Percentiles rank a stretch among this genome's conserved stretches.
Conservation (phyloP, 2,888 invertebrate genomes). For the Therioaphis trifolii region DNA sequence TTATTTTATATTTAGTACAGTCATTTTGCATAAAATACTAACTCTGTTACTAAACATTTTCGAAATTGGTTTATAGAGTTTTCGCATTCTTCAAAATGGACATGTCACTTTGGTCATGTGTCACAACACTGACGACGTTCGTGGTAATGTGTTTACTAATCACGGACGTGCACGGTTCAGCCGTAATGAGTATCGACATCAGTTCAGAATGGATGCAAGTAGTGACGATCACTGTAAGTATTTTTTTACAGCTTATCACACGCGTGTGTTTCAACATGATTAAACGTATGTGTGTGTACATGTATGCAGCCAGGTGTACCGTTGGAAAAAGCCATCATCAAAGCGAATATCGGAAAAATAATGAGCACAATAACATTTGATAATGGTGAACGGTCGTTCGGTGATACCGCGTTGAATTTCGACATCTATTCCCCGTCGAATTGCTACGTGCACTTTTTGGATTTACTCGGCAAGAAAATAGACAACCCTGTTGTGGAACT, state of each 20-base stretch:
- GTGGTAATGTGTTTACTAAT: conserved; percentile 36
- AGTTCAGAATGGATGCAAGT: conserved; percentile 98
- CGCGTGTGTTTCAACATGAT: background rate
- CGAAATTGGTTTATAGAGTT: too few relatives aligned
- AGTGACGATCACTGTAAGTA: conserved; percentile 77
- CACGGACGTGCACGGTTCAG: conserved; percentile 70
- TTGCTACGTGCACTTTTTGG: conserved; percentile 87
- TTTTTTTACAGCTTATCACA: background rate
- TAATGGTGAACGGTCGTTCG: conserved; percentile 89
- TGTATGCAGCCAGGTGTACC: conserved; percentile 90
- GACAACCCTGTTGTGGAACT: conserved; percentile 90
- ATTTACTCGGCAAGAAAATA: conserved; percentile 90
- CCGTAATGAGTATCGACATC: conserved; percentile 98
- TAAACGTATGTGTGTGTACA: too few relatives aligned
- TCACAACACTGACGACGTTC: background rate
- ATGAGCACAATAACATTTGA: conserved; percentile 89
- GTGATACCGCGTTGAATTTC: conserved; percentile 90
- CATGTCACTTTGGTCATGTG: conserved; percentile 38
- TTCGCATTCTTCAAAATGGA: conserved; percentile 42
- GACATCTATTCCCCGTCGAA: conserved; percentile 89
- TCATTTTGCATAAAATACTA: too few relatives aligned
- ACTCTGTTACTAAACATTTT: too few relatives aligned
- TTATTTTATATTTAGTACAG: background rate
- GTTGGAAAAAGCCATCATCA: conserved; percentile 99
- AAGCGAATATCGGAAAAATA: conserved; percentile 97